Evolutionary conservation across 92 coral and sea anemone genomes (phyloP).

Genomic region (Actinernus sp.): DNA sequence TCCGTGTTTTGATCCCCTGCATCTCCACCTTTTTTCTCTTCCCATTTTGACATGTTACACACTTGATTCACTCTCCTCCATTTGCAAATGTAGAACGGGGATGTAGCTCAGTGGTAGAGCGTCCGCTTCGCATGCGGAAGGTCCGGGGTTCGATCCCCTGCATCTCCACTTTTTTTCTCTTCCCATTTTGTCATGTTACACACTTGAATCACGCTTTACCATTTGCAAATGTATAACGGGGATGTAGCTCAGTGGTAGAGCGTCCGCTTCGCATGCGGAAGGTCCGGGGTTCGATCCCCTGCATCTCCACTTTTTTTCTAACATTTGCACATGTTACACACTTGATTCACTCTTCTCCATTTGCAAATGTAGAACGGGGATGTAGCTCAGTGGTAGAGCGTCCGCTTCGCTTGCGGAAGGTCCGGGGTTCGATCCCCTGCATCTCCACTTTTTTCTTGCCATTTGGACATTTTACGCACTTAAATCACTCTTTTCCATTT

Average conservation of each 20-base stretch:
- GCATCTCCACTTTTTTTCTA: too few relatives aligned
- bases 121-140: neutral
- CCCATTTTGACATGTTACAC: too few relatives aligned
- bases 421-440: slow-evolving; percentile 4
- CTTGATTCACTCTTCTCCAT: neutral
- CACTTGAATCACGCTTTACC: too few relatives aligned
- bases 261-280: slow-evolving; percentile 4
- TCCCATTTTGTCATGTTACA: neutral
- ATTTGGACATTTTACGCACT: neutral
- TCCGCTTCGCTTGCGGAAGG: slow-evolving; percentile 9
- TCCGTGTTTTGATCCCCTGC: neutral
- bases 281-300: neutral
- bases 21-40: neutral
- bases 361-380: neutral
- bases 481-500: neutral
- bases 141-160: neutral
- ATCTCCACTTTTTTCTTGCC: neutral
- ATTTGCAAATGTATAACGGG: too few relatives aligned
- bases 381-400: slow-evolving; percentile 14
- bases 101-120: neutral
- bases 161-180: neutral
- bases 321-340: too few relatives aligned
- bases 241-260: slow-evolving; percentile 12
- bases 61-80: too few relatives aligned
- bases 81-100: neutral